These are phyloP conservation scores for Ciconia stormi DNA, from an alignment of 2,113 vertebrate species.

Conservation along the genomic window DNA sequence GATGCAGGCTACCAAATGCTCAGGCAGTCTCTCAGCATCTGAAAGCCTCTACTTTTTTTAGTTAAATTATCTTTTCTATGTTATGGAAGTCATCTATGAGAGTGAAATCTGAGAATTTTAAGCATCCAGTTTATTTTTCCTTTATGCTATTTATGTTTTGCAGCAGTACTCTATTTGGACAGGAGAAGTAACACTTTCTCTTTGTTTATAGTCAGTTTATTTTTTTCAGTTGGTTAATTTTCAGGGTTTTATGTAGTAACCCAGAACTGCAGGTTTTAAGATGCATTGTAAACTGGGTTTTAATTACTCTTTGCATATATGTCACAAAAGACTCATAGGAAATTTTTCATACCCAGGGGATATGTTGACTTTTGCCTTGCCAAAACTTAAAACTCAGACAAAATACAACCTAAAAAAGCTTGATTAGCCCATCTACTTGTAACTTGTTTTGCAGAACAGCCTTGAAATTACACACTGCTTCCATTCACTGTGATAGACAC, in stretches of 20 bases:
- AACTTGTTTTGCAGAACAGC: not conserved
- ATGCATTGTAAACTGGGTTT: not conserved
- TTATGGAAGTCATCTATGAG: not conserved
- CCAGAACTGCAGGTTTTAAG: not conserved
- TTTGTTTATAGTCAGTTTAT: not conserved
- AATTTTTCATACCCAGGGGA: not conserved
- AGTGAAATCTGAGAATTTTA: not conserved
- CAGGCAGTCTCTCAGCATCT: not conserved
- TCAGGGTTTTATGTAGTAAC: not conserved
- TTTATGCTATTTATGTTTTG: not conserved
- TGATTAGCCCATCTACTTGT: not conserved
- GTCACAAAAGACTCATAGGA: not conserved
- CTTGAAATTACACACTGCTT: not conserved
- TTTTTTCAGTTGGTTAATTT: not conserved
- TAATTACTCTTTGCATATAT: not conserved
- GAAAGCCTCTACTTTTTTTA: not conserved
- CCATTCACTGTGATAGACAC: not conserved
- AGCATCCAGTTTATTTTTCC: not conserved
- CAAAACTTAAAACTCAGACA: not conserved
- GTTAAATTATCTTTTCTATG: not conserved
- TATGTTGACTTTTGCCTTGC: not conserved
- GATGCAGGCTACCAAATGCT: not conserved
- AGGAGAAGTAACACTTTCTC: not conserved
- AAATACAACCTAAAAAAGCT: not conserved
- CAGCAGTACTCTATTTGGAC: not conserved